Conservation (phyloP, 2,888 invertebrate genomes). For the Cephus pygmeus region DNA sequence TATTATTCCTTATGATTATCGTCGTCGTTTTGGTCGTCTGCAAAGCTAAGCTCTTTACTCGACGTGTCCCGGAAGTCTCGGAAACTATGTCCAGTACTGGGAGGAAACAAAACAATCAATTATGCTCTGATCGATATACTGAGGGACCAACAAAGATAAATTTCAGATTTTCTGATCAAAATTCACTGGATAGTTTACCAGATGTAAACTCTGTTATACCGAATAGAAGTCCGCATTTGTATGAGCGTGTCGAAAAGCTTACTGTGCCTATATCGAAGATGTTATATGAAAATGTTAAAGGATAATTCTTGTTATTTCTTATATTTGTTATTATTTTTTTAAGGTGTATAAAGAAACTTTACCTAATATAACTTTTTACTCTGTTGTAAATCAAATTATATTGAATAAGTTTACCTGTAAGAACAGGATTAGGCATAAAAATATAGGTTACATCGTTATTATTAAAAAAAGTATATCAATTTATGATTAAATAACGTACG, state of each 20-base stretch:
- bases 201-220: constrained; percentile 36
- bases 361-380: not conserved
- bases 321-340: not conserved
- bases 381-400: not conserved
- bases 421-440: not conserved
- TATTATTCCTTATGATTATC: constrained; percentile 54
- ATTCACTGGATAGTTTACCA: constrained; percentile 27
- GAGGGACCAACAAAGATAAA: constrained; percentile 40
- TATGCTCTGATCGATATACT: constrained; percentile 30
- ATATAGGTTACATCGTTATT: not conserved
- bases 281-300: constrained; percentile 35
- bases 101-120: constrained; percentile 1
- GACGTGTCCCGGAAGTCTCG: constrained; percentile 42
- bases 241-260: constrained; percentile 36
- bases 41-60: constrained; percentile 48
- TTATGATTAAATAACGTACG: not conserved
- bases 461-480: not conserved
- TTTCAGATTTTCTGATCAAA: constrained; percentile 33
- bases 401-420: not conserved
- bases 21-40: constrained; percentile 58
- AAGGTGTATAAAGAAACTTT: not conserved
- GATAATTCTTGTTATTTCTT: not conserved
- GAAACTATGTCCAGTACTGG: constrained; percentile 40
- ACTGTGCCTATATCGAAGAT: constrained; percentile 23
- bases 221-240: constrained; percentile 46